Evolutionary conservation across 2,888 invertebrate species (phyloP).

Genomic region (Epinotia nisella): DNA sequence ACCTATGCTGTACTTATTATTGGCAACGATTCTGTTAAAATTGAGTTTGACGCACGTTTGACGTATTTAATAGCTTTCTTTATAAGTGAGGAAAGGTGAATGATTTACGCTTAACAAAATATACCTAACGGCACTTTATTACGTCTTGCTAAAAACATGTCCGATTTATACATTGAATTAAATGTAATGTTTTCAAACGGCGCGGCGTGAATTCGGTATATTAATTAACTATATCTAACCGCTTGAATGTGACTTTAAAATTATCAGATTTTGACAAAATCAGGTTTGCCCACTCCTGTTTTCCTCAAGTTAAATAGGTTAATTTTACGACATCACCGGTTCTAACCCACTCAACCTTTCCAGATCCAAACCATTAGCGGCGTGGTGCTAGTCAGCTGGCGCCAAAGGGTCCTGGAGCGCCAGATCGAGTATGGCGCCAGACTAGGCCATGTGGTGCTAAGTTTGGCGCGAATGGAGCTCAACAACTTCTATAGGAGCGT

Average conservation of each 20-base stretch:
- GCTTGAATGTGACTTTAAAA: no score
- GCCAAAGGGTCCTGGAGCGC: constrained; percentile 92
- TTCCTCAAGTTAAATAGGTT: no score
- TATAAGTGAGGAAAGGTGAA: not conserved
- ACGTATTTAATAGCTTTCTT: not conserved
- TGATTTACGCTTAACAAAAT: not conserved
- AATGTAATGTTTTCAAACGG: no score
- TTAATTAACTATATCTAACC: no score
- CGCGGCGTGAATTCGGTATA: no score
- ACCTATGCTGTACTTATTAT: not conserved
- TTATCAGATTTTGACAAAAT: no score
- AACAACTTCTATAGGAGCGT: constrained; percentile 94
- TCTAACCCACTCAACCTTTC: constrained; percentile 19
- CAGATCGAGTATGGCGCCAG: constrained; percentile 96
- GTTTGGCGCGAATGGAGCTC: constrained; percentile 94
- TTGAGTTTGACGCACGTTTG: not conserved
- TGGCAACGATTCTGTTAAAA: not conserved
- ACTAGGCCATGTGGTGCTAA: constrained; percentile 92
- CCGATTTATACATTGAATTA: no score
- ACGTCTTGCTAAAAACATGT: no score
- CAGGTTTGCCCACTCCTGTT: no score
- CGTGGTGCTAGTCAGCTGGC: constrained; percentile 94
- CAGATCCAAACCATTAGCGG: constrained; percentile 96
- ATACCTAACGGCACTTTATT: no score
- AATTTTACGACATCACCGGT: not conserved